Evolutionary conservation across 2,113 vertebrate species (phyloP).

Genomic region (Gulo gulo): DNA sequence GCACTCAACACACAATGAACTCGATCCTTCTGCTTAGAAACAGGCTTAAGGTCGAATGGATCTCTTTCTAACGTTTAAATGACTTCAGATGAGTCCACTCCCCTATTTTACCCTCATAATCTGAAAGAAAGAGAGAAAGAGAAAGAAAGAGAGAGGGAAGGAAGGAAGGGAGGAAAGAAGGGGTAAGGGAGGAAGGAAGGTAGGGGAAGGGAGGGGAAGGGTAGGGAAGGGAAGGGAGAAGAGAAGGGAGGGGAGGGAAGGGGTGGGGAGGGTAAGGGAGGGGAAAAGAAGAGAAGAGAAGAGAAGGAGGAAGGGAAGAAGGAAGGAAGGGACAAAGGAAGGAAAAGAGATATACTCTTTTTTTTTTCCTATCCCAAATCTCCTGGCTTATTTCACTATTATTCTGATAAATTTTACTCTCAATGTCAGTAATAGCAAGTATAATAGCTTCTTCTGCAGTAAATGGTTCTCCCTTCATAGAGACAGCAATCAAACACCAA

Average conservation of each 20-base stretch:
- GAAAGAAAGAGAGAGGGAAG: rapidly evolving
- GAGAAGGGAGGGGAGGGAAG: rapidly evolving
- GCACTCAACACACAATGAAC: neutral
- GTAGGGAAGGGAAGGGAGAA: rapidly evolving
- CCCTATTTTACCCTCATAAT: neutral
- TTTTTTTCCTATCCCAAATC: neutral
- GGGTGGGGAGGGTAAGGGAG: rapidly evolving
- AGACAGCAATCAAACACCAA: neutral
- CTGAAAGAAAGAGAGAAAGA: neutral
- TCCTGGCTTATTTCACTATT: neutral
- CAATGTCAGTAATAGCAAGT: neutral
- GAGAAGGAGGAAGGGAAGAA: too few species aligned
- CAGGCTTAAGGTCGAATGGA: neutral
- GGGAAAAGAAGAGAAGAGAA: rapidly evolving
- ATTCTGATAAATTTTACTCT: neutral
- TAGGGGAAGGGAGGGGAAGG: rapidly evolving
- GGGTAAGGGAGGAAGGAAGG: rapidly evolving
- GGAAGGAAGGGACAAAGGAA: neutral
- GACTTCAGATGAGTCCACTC: neutral
- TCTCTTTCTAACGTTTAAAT: neutral
- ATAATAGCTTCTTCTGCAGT: neutral
- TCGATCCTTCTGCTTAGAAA: slow-evolving; percentile 2
- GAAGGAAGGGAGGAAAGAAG: rapidly evolving
- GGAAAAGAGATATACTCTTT: neutral
- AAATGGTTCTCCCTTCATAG: neutral